Conservation (phyloP, 2,113 vertebrate genomes). For the Phalacrocorax pelagicus region DNA sequence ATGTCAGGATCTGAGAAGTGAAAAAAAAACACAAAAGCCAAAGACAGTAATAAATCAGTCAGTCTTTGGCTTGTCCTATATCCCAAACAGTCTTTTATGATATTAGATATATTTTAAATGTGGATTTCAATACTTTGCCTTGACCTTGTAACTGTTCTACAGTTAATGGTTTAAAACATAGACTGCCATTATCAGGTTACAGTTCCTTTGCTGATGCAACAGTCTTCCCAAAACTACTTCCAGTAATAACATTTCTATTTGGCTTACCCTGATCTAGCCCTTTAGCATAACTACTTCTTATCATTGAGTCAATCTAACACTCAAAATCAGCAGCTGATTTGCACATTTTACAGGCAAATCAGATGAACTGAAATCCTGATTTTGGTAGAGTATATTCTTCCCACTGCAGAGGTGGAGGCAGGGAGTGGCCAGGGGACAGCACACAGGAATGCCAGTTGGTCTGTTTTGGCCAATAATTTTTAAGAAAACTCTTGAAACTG, state of each 20-base stretch:
- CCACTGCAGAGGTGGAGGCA: neutral
- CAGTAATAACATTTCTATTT: conserved; percentile 48
- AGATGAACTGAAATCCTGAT: neutral
- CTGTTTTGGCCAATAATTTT: neutral
- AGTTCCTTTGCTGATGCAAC: conserved; percentile 30
- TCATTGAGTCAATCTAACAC: conserved; percentile 8
- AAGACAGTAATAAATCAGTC: neutral
- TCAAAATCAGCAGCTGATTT: conserved; percentile 41
- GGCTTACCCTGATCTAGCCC: neutral
- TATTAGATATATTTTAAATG: neutral
- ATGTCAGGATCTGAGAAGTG: neutral
- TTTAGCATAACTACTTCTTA: conserved; percentile 38
- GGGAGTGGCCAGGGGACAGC: neutral
- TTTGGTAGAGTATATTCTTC: neutral
- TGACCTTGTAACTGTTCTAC: conserved; percentile 43
- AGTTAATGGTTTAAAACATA: conserved; percentile 7
- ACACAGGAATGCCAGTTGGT: neutral
- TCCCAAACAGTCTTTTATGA: neutral
- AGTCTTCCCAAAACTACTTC: conserved; percentile 33
- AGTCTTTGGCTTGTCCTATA: neutral
- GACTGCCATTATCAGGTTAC: neutral
- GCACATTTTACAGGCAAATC: conserved; percentile 26
- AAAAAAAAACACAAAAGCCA: neutral
- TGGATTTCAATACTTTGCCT: conserved; percentile 16
- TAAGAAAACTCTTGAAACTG: conserved; percentile 15